These are phyloP conservation scores for Drosophila nigrodunni DNA, from an alignment of 1,140 invertebrate genomes.

Conservation along the genomic window DNA sequence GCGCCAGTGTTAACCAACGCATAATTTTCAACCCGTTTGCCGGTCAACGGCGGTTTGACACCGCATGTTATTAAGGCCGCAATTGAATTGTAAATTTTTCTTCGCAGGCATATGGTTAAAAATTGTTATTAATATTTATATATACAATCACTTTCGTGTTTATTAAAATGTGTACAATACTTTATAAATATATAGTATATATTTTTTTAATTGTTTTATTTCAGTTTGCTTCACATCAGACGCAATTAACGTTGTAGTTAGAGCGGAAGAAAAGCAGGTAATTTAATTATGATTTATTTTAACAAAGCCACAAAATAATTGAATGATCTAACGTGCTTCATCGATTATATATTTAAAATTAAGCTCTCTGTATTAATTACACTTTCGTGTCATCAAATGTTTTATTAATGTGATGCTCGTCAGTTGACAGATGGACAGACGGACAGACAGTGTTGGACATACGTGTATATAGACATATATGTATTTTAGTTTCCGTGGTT, in stretches of 20 bases:
- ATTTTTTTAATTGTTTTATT: constrained; percentile 41
- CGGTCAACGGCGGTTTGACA: constrained; percentile 55
- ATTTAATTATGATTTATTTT: constrained; percentile 62
- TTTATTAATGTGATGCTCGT: constrained; percentile 26
- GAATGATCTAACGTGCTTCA: constrained; percentile 13
- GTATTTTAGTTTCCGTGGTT: constrained; percentile 4
- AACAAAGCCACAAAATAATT: constrained; percentile 9
- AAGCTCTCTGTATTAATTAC: constrained; percentile 38
- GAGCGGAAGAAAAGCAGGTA: constrained; percentile 52
- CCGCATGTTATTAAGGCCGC: constrained; percentile 54
- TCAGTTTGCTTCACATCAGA: constrained; percentile 39
- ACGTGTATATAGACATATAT: not conserved
- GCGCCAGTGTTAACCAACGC: constrained; percentile 34
- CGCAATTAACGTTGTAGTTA: constrained; percentile 40
- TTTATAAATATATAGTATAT: not conserved
- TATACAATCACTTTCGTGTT: constrained; percentile 7
- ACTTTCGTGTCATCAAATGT: constrained; percentile 32
- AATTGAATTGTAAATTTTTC: constrained; percentile 72
- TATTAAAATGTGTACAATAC: not conserved
- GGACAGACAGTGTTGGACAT: not conserved
- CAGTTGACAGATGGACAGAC: not conserved
- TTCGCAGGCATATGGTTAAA: constrained; percentile 43
- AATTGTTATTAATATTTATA: constrained; percentile 45
- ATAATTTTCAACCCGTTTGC: constrained; percentile 41
- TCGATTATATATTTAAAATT: constrained; percentile 20